Conservation (phyloP, 1,140 invertebrate species). For the Acromyrmex echinatior region DNA sequence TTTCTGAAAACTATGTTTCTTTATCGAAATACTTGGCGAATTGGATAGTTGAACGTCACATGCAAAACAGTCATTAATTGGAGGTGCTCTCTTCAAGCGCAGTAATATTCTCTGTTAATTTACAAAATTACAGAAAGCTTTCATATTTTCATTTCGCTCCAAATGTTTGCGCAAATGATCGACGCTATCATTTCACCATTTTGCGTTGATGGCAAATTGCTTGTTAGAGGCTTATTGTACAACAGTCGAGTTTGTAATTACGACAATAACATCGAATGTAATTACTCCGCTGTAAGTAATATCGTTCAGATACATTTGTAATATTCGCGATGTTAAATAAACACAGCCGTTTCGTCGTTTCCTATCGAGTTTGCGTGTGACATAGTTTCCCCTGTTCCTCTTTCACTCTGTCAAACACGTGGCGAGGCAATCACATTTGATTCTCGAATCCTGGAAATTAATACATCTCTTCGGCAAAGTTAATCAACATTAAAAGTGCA, state of each 20-base stretch:
- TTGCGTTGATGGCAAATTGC: not conserved
- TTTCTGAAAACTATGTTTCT: not conserved
- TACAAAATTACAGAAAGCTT: conserved; percentile 18
- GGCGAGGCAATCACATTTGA: not conserved
- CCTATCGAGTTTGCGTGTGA: not conserved
- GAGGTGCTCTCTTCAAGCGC: not conserved
- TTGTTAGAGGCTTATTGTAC: conserved; percentile 5
- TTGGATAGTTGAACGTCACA: not conserved
- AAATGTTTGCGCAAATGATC: conserved; percentile 10
- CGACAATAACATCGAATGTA: conserved; percentile 22
- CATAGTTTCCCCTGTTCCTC: not conserved
- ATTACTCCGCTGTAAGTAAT: conserved; percentile 6
- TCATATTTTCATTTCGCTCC: conserved; percentile 8
- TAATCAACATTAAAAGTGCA: conserved; percentile 14
- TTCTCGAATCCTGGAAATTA: conserved; percentile 2
- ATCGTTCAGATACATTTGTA: not conserved
- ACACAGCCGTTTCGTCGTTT: not conserved
- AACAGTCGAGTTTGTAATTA: not conserved
- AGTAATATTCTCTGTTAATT: conserved; percentile 14
- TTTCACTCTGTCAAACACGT: not conserved
- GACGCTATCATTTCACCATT: conserved; percentile 2
- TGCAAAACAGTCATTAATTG: conserved; percentile 23
- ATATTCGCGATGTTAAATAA: conserved; percentile 2
- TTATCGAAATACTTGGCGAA: not conserved
- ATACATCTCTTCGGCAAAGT: not conserved